Base-by-base conservation (phyloP, 2,797 vertebrate genomes). In the Novumbra hubbsi region DNA sequence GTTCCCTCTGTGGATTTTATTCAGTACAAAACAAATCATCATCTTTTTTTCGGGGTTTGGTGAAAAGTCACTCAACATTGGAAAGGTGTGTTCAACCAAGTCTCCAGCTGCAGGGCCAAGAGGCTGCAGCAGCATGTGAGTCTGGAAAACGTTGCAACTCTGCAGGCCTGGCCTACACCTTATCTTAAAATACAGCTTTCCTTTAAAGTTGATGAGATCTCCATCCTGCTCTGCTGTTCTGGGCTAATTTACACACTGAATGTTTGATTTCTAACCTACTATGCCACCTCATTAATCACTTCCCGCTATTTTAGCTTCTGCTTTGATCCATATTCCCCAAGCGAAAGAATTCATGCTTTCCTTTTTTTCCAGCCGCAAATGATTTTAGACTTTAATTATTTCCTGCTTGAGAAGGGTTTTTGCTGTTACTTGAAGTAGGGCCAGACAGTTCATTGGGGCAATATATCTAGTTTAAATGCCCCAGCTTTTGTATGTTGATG, bases 211-310 rank as follows among this genome's bases (percentile, higher is more conserved):
- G 75, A 73, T 77, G 73, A 80, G 32, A 85, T 78, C 75, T 78
- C 71, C 67, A 82, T 77, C 74, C 74, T 4, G 68, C 84, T 84
- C 71, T 49, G 64, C 77, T 85, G 85, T 86, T 87, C 85, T 71
- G 76, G 87, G 85, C 88, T 85, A 84, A 81, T 84, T 90, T 81
- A 87, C 88, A 91, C 86, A 87, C 81, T 85, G 81, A 78, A 78
- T 89, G 88, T 92, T 91, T 89, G 89, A 92, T 90, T 92, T 88
- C 85, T 80, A 92, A 91, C 90, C 85, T 91, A 82, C 76, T 77
- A 68, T 73, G 88, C 88, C 85, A 84, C 87, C 88, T 87, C 85
- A 79, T 84, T 90, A 91, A 93, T 91, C 89, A 91, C 48, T 75
- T 87, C 63, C 78, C 80, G 85, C 90, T 89, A 88, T 88, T 91